Evolutionary conservation across 2,113 vertebrate genomes (phyloP), one percentile per base, ranked within the genome.

Genomic region (Cairina moschata): DNA sequence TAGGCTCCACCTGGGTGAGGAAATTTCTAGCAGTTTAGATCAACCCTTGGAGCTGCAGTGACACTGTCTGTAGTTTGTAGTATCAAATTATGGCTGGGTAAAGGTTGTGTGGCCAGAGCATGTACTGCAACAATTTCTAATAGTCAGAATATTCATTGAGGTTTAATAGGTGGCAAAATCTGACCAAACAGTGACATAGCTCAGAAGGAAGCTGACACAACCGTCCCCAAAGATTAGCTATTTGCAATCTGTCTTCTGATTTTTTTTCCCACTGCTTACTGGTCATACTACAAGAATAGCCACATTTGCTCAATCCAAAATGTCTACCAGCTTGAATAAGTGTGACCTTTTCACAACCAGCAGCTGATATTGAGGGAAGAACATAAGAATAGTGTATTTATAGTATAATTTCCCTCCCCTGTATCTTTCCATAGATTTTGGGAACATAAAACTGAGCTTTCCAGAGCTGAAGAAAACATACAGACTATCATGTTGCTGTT

Each of bases 221-320:
- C 23, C 58, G 0, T 6, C n/a, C 2, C 1, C 22, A 77, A 46
- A 16, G 50, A 69, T 2, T 6, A 73, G 72, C 4, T 62, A 40
- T 18, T 21, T 83, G 76, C 42, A 60, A n/a, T 54, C 52, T n/a
- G 17, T 38, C 50, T 59, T 52, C 66, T 74, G 55, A 52, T 80
- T 83, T 40, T 40, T 85, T 80, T 76, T 21, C 46, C 67, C 34
- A 34, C 42, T 42, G 38, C 34, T 86, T 83, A 14, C 31, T 73
- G 40, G 32, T 46, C 29, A n/a, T 29, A 59, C 66, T 25, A 36
- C 21, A 32, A 44, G 32, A 81, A 52, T 1, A 79, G 36, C 29
- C 84, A 62, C 1, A 1, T 83, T 91, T 52, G 32, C 32, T 60
- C 42, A 75, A 75, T 62, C 26, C 17, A 73, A 42, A 63, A 65